Percentiles rank a stretch among this genome's conserved stretches.
Evolutionary conservation across 2,888 invertebrate genomes (phyloP).

Genomic region (Eremobia ochroleuca): DNA sequence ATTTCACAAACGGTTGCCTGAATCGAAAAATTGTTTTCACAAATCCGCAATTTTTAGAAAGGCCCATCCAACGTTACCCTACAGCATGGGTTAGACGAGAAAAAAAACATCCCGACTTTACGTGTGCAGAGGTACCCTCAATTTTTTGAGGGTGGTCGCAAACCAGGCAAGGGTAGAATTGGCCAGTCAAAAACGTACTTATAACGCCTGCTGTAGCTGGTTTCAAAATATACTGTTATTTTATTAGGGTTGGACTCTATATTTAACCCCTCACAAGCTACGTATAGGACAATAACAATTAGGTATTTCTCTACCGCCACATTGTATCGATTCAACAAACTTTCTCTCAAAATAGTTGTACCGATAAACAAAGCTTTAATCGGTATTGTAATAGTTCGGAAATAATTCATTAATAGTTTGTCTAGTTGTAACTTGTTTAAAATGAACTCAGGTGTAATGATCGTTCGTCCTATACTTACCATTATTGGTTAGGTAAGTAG

Average conservation of each 20-base stretch:
- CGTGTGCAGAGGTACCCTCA: too few species aligned
- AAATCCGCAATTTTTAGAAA: too few species aligned
- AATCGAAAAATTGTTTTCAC: too few species aligned
- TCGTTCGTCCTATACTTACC: background rate
- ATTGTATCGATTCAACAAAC: slow-evolving; percentile 35
- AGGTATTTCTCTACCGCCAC: slow-evolving; percentile 28
- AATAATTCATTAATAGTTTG: slow-evolving; percentile 31
- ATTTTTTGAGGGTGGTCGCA: too few species aligned
- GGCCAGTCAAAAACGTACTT: too few species aligned
- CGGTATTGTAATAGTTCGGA: slow-evolving; percentile 18
- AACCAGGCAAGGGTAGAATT: too few species aligned
- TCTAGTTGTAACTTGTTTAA: slow-evolving; percentile 26
- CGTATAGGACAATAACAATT: background rate
- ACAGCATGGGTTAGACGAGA: too few species aligned
- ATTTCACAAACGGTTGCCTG: too few species aligned
- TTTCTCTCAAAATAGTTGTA: slow-evolving; percentile 35
- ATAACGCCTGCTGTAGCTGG: too few species aligned
- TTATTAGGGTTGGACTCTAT: background rate
- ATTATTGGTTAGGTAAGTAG: background rate
- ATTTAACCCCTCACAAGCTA: slow-evolving; percentile 11
- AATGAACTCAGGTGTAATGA: slow-evolving; percentile 25
- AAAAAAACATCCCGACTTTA: too few species aligned
- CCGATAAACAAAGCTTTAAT: slow-evolving; percentile 32
- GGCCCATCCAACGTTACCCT: too few species aligned
- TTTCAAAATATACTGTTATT: background rate